These are phyloP conservation scores for Eubucco bourcierii DNA, from an alignment of 2,113 vertebrate species.

Conservation along the genomic window DNA sequence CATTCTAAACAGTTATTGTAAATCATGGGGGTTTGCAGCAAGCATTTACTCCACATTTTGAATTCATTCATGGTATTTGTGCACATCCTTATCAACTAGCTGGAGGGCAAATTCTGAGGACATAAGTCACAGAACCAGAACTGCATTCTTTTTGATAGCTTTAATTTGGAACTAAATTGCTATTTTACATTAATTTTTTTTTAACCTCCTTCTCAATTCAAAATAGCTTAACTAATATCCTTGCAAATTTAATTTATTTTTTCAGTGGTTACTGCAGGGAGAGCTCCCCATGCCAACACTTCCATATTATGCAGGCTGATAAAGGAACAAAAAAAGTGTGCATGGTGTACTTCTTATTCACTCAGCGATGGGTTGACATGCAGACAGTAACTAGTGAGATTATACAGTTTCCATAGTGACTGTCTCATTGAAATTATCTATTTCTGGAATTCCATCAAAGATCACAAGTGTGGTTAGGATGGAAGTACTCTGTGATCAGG, in stretches of 20 bases:
- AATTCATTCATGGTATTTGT: not conserved
- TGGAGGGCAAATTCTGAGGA: not conserved
- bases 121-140: not conserved
- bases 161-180: not conserved
- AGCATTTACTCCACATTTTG: not conserved
- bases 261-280: not conserved
- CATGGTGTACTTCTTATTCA: not conserved
- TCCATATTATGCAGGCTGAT: not conserved
- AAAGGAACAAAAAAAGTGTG: not conserved
- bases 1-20: not conserved
- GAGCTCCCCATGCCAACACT: not conserved
- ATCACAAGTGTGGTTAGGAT: not conserved
- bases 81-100: not conserved
- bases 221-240: not conserved
- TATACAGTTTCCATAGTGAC: constrained; percentile 62
- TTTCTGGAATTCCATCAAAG: constrained; percentile 56
- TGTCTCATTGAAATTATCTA: constrained; percentile 23
- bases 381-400: constrained; percentile 3
- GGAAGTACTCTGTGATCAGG: not conserved
- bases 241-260: not conserved
- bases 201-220: not conserved
- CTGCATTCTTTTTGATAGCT: not conserved
- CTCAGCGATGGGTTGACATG: not conserved
- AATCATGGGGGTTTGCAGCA: not conserved
- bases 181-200: not conserved